These are phyloP conservation scores for Clunio marinus DNA, from an alignment of 2,888 invertebrate species.

Conservation along the genomic window DNA sequence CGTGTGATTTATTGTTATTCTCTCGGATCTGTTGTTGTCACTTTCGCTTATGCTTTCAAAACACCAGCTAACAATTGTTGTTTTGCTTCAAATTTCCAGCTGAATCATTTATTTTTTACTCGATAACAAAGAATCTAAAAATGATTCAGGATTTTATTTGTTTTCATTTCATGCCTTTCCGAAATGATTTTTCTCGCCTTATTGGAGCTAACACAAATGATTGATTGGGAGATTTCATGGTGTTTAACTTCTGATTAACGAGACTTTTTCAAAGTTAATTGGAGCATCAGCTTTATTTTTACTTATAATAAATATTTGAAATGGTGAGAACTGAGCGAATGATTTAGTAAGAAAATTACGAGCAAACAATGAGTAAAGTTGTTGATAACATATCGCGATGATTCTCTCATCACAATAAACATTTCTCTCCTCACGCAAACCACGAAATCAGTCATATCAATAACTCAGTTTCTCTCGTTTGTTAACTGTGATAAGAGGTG, in stretches of 20 bases:
- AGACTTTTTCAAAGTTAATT: background rate
- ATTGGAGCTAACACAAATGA: background rate
- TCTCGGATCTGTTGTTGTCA: background rate
- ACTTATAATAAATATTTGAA: background rate
- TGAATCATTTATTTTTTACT: constrained; percentile 31
- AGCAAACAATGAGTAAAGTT: background rate
- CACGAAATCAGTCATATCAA: too few species aligned
- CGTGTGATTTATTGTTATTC: constrained; percentile 34
- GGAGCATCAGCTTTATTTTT: background rate
- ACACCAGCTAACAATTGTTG: constrained; percentile 28
- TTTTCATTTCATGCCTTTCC: background rate
- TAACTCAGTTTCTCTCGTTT: background rate
- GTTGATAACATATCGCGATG: background rate
- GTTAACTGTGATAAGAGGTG: background rate
- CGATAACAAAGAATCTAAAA: constrained; percentile 19
- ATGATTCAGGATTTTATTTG: constrained; percentile 8
- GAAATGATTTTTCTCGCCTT: background rate
- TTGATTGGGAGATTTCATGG: background rate
- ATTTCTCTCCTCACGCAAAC: background rate
- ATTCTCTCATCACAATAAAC: background rate
- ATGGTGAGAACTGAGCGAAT: background rate
- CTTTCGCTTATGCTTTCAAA: background rate
- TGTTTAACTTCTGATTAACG: background rate
- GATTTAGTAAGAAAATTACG: background rate
- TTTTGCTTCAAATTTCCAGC: constrained; percentile 15